Conservation (phyloP, 2,797 vertebrate genomes). For the Tiaroga cobitis region DNA sequence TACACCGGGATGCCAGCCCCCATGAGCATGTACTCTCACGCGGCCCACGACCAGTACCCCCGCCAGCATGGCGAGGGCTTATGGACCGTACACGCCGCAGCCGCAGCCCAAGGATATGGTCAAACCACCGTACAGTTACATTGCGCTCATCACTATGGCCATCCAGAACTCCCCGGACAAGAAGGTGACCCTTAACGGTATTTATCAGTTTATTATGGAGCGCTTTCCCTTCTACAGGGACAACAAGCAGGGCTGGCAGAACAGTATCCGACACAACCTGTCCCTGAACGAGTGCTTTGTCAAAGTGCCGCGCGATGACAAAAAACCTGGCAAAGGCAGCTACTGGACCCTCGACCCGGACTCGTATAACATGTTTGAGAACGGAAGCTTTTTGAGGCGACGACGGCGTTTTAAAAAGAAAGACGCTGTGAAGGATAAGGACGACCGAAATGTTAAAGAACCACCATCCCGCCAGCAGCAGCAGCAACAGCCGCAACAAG, state of each 20-base stretch:
- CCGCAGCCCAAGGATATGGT: conserved; percentile 98
- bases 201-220: conserved; percentile 98
- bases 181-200: conserved; percentile 95
- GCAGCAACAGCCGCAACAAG: conserved; percentile 71
- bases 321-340: conserved; percentile 93
- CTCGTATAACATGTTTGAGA: conserved; percentile 97
- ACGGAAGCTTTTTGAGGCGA: conserved; percentile 91
- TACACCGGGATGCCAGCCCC: conserved; percentile 96
- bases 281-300: conserved; percentile 94
- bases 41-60: conserved; percentile 86
- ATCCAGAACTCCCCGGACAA: conserved; percentile 95
- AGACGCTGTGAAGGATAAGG: conserved; percentile 92
- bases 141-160: conserved; percentile 95
- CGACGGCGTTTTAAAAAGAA: conserved; percentile 96
- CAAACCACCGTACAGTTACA: conserved; percentile 93
- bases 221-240: conserved; percentile 94
- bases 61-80: conserved; percentile 88
- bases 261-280: conserved; percentile 91
- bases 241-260: conserved; percentile 95
- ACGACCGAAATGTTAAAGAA: conserved; percentile 89
- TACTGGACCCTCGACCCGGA: conserved; percentile 96
- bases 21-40: conserved; percentile 96
- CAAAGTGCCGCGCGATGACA: conserved; percentile 93
- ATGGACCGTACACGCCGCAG: conserved; percentile 88
- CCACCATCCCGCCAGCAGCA: conserved; percentile 71